A percentile compares a stretch with the other conserved stretches of the same genome.
Conservation (phyloP, 2,888 invertebrate genomes). For the Plutella xylostella region DNA sequence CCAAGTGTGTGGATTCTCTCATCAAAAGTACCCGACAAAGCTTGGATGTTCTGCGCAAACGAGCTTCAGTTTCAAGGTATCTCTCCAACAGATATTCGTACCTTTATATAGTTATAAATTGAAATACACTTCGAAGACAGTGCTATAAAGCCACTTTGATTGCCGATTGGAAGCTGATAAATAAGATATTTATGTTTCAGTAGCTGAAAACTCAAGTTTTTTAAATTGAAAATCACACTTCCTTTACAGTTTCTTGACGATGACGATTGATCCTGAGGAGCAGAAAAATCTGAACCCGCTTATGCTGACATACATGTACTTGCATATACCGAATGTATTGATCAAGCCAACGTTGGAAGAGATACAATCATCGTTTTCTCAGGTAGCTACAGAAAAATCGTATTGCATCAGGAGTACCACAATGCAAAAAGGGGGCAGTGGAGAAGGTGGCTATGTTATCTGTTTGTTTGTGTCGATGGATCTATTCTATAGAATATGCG, state of each 20-base stretch:
- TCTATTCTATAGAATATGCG: too few species aligned
- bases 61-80: conserved; percentile 65
- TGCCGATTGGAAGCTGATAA: not conserved
- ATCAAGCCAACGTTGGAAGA: conserved; percentile 77
- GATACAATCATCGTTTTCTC: conserved; percentile 75
- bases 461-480: too few species aligned
- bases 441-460: too few species aligned
- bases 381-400: too few species aligned
- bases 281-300: conserved; percentile 65
- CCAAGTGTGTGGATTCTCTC: conserved; percentile 78
- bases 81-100: too few species aligned
- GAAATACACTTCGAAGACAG: too few species aligned
- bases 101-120: too few species aligned
- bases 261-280: conserved; percentile 55
- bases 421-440: too few species aligned
- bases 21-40: conserved; percentile 81
- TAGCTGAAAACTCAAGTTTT: too few species aligned
- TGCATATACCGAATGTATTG: conserved; percentile 73
- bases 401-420: too few species aligned
- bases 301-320: conserved; percentile 72
- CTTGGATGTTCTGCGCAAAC: conserved; percentile 76
- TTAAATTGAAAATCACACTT: too few species aligned
- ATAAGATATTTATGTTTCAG: not conserved
- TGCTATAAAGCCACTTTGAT: too few species aligned
- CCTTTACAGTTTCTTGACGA: conserved; percentile 50